Evolutionary conservation across 2,888 invertebrate genomes (phyloP), one percentile per base, ranked within the genome.

Genomic region (Brenthis ino): DNA sequence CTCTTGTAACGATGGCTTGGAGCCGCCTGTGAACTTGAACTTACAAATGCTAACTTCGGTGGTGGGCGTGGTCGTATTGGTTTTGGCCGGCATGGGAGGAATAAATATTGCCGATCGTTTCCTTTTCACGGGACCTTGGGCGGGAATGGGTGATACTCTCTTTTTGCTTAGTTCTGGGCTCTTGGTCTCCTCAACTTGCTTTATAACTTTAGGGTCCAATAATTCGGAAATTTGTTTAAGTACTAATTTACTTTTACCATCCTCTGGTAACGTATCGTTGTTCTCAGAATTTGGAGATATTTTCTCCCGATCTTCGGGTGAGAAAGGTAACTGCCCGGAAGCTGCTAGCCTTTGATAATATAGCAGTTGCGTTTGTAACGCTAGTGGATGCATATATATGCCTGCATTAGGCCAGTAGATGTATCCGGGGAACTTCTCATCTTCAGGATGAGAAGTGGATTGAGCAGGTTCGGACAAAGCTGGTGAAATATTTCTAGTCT

Each of bases 11-110:
- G 96, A 96, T 0, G 98, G 98, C 75, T 97, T 97, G 0, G 97
- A 97, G 0, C 98, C 98, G 0, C 98, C 98, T 0, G 97, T 98
- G 83, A 98, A 98, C 84, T 98, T 98, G 82, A 98, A 98, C 85
- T 98, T 98, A 84, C 98, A 98, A 80, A 98, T 98, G 85, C 96
- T 96, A 55, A 97, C 98, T 86, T 97, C 97, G 0, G 96, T 96
- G 0, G 96, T 96, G 0, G 97, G 96, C 77, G 96, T 96, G 3
- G 95, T 94, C 6, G 95, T 94, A 77, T 95, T 96, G 71, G 88
- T 94, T 78, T 96, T 96, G 4, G 95, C 92, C 0, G 96, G 96
- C 85, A 97, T 95, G 0, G 97, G 97, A 0, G 97, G 97, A 75
- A 97, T 97, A 80, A 97, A 97, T 74, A 97, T 96, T 0, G 97